Base-by-base conservation (phyloP, 2,113 vertebrate genomes). In the Cryptotis parvus region DNA sequence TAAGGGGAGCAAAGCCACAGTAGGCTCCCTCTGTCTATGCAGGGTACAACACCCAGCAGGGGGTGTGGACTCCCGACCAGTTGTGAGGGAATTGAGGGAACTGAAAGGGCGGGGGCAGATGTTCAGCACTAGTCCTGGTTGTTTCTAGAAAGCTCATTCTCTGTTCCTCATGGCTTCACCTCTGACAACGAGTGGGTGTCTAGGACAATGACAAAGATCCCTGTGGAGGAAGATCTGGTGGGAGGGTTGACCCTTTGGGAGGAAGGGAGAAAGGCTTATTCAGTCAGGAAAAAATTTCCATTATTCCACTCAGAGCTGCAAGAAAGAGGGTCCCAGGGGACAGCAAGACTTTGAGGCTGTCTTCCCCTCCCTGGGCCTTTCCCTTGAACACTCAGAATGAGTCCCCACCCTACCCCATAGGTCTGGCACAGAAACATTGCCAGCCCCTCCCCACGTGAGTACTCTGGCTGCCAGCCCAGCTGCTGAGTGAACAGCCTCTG, bases 81-180 rank as follows among this genome's bases (percentile, higher is more conserved):
- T 29, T 6, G 45, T 6, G 6, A 20, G 10, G 4, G 8, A 7
- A 31, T 27, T 15, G n/a, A 43, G 43, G 4, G 26, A 85, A 52
- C 31, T 29, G 15, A 0, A 6, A 27, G 52, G 63, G 37, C 33
- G 18, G 4, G 3, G 35, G 69, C 33, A 20, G 6, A 35, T 7
- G 22, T 8, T 4, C 10, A 12, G 58, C 3, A 0, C 16, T 63
- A 74, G 35, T 37, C 70, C 88, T 66, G 78, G 76, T 73, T 77
- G 72, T 91, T 91, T 95, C 88, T 90, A 90, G 93, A 90, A 92
- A 94, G n/a, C 24, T 92, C 79, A 52, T 49, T 91, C 61, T 91
- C 24, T 68, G 6, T 94, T 96, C 91, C 68, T 74, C 73, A 88
- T 91, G 83, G n/a, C 31, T 43, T 68, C 3, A 52, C 35, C 63